Base-by-base conservation (phyloP, 2,113 vertebrate species). In the Platysternon megacephalum region DNA sequence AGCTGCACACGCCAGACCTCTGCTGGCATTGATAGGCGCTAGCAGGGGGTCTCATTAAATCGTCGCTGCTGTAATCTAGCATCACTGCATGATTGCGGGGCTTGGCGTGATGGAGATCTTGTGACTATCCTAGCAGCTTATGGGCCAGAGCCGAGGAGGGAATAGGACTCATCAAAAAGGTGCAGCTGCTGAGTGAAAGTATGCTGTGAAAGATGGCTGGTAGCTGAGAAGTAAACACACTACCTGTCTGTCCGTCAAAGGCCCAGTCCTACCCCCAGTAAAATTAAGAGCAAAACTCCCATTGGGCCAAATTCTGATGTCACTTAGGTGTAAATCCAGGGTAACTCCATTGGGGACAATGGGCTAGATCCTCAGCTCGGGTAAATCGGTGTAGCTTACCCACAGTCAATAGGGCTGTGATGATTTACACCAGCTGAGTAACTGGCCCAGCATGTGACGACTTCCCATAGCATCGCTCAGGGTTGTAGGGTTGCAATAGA, bases 1-100 rank as follows among this genome's bases (percentile, higher is more conserved):
- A 76, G 72, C 72, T 13, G 72, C 26, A 44, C 39, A 28, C 22
- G 11, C 24, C 72, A 76, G 39, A 44, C 39, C 72, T 76, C 72
- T 44, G 72, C 24, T 76, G 42, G 79, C 56, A 81, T 52, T 6
- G 16, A 21, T 7, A 79, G 85, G 87, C 52, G 44, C 26, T 3
- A 2, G 78, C 48, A 80, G 88, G 29, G 72, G 72, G 72, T 24
- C 87, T 48, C 11, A 1, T 51, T 9, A 55, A 74, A 42, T 74
- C 55, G 28, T 56, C 51, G 8, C 81, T 3, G 49, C 44, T 7
- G 55, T 58, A 8, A 13, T 28, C 2, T 6, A 3, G 13, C 51
- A 8, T 52, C 51, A 17, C 56, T 1, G 1, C 65, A 42, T 28
- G 22, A 3, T 2, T 16, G 0, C 1, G 8, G 72, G 53, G 39